phyloP scores from a whole-genome alignment of 2,113 vertebrate genomes.

The Nettapus auritus region DNA sequence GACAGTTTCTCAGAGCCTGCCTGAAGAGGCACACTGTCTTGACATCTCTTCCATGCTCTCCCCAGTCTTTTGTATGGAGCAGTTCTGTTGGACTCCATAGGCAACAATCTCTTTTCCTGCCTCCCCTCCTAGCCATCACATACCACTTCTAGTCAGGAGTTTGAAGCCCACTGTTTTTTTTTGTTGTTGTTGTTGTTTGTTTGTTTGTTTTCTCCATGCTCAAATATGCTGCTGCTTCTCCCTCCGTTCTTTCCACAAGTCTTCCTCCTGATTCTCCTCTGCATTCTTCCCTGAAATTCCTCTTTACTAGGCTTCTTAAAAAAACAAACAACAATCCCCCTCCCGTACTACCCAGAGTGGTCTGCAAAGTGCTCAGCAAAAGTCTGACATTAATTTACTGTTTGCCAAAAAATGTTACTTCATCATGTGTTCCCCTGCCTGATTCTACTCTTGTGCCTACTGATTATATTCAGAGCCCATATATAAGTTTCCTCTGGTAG shows the following conservation, averaged over 20 bases:
- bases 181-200: no score
- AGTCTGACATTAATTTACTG: not conserved
- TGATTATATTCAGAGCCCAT: not conserved
- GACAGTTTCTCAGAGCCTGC: not conserved
- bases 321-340: not conserved
- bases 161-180: not conserved
- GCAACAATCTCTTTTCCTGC: rapidly evolving
- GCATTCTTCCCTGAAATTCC: not conserved
- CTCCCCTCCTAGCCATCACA: no score
- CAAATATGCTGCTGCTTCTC: not conserved
- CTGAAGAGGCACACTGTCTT: not conserved
- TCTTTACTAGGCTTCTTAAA: not conserved
- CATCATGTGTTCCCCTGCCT: not conserved
- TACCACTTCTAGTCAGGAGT: not conserved
- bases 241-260: not conserved
- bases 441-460: not conserved
- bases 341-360: no score
- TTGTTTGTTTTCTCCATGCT: not conserved
- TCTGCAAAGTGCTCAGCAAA: not conserved
- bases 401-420: not conserved
- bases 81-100: not conserved
- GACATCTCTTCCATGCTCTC: not conserved
- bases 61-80: not conserved
- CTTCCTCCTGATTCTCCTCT: not conserved
- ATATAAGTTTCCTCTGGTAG: not conserved